Conservation (phyloP, 2,113 vertebrate species). For the Myxocyprinus asiaticus region DNA sequence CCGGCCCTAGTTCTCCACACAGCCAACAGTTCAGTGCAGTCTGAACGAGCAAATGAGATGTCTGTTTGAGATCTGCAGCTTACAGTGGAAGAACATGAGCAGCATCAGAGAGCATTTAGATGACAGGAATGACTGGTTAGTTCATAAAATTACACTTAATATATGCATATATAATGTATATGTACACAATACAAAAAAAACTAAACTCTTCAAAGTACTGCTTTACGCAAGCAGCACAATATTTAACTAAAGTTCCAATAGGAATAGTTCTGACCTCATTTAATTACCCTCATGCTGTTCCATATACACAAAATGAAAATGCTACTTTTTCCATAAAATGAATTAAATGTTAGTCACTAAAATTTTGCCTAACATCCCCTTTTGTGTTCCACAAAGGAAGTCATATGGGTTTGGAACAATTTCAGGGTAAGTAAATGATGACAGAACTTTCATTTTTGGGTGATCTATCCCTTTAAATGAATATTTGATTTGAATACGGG, state of each 20-base stretch:
- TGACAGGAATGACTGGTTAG: conserved; percentile 53
- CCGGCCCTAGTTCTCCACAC: conserved; percentile 25
- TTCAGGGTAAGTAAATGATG: too few relatives aligned
- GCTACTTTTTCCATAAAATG: too few relatives aligned
- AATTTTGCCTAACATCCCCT: too few relatives aligned
- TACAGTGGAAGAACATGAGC: background rate
- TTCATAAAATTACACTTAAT: conserved; percentile 55
- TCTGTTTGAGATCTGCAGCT: too few relatives aligned
- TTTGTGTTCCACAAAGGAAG: too few relatives aligned
- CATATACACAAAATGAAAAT: too few relatives aligned
- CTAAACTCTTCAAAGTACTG: conserved; percentile 55
- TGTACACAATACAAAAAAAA: conserved; percentile 58
- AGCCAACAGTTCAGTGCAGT: conserved; percentile 42
- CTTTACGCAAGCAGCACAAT: background rate
- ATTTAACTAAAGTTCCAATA: background rate
- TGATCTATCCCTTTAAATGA: background rate
- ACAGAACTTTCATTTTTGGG: background rate
- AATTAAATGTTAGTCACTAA: too few relatives aligned
- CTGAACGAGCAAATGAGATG: too few relatives aligned
- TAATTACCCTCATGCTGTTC: too few relatives aligned
- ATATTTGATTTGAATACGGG: background rate
- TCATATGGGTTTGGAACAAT: too few relatives aligned
- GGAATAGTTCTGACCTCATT: too few relatives aligned
- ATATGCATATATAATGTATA: conserved; percentile 48
- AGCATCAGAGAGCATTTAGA: conserved; percentile 11